Evolutionary conservation across 2,797 vertebrate species (phyloP).

Genomic region (Crenuchus spilurus): DNA sequence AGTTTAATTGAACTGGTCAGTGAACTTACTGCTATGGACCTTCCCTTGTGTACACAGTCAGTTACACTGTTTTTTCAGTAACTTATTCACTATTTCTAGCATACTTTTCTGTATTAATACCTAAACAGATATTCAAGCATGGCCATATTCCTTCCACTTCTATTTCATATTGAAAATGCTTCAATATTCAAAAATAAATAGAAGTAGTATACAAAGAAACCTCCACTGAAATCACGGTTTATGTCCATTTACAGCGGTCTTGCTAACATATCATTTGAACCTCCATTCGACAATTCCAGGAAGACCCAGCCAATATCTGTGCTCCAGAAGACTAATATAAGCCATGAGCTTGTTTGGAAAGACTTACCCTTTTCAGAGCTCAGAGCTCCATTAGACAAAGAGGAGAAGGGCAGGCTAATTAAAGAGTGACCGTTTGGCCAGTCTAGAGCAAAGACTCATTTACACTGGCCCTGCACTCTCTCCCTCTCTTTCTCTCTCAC

Average conservation of each 20-base stretch:
- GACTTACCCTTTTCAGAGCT: conserved; percentile 55
- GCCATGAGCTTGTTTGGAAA: conserved; percentile 54
- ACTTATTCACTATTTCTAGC: too few species aligned
- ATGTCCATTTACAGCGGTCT: not conserved
- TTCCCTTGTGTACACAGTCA: too few species aligned
- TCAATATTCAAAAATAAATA: not conserved
- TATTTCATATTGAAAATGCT: not conserved
- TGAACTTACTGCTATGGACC: too few species aligned
- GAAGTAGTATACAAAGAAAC: not conserved
- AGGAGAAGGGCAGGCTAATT: conserved; percentile 58
- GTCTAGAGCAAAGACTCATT: conserved; percentile 59
- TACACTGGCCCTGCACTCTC: conserved; percentile 49
- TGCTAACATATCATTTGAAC: conserved; percentile 27
- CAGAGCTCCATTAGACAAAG: conserved; percentile 57
- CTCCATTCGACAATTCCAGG: conserved; percentile 29
- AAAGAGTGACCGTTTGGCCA: conserved; percentile 55
- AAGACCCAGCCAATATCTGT: conserved; percentile 43
- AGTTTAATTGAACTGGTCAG: too few species aligned
- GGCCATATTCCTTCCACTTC: not conserved
- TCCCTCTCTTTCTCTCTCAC: conserved; percentile 45
- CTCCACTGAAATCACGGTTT: not conserved
- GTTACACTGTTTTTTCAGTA: too few species aligned
- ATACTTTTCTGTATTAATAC: too few species aligned
- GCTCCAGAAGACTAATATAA: conserved; percentile 46
- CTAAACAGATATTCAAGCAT: too few species aligned